These are phyloP conservation scores for Acronicta alni DNA, from an alignment of 2,888 invertebrate species.

Conservation along the genomic window DNA sequence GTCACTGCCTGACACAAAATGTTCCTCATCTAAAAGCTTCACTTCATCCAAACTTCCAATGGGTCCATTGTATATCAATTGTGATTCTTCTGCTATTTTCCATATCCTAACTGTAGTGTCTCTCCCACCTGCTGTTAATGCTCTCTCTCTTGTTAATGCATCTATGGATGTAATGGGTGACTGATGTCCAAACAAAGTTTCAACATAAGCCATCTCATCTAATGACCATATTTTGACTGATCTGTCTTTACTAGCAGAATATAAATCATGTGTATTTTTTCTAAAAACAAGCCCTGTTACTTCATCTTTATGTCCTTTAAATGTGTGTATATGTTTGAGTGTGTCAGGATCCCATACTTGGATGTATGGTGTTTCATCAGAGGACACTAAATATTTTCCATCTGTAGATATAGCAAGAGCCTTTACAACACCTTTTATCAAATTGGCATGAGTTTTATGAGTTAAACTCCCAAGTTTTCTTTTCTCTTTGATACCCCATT, in stretches of 20 bases:
- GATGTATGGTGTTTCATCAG: constrained; percentile 90
- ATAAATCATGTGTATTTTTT: constrained; percentile 95
- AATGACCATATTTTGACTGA: constrained; percentile 98
- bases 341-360: constrained; percentile 95
- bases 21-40: constrained; percentile 96
- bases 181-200: constrained; percentile 98
- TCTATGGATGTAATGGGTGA: constrained; percentile 96
- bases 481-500: constrained; percentile 93
- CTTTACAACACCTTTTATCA: constrained; percentile 87
- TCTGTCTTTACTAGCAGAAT: constrained; percentile 93
- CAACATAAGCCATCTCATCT: constrained; percentile 98
- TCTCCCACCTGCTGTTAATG: constrained; percentile 96
- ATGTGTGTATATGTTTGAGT: constrained; percentile 93
- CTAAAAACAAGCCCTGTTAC: constrained; percentile 95
- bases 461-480: constrained; percentile 90
- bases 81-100: constrained; percentile 99
- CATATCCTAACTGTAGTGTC: constrained; percentile 97
- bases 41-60: constrained; percentile 95
- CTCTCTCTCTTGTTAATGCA: constrained; percentile 95
- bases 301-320: constrained; percentile 93
- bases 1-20: constrained; percentile 97
- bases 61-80: constrained; percentile 97
- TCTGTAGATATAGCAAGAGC: constrained; percentile 94
- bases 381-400: constrained; percentile 93
- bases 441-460: constrained; percentile 80